phyloP scores from a whole-genome alignment of 2,888 invertebrate species.

The Nymphalis urticae region DNA sequence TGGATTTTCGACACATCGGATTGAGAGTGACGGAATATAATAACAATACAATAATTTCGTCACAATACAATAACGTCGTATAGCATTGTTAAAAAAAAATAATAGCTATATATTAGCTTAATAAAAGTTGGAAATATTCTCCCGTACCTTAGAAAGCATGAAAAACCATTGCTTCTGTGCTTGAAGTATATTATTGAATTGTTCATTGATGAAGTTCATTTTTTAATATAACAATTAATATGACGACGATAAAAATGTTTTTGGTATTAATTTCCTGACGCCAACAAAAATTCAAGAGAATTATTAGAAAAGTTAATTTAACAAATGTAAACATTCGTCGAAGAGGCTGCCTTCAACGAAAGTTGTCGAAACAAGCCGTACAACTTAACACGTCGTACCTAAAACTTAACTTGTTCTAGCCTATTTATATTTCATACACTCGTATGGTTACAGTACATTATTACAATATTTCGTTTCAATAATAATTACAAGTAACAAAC shows the following conservation, averaged over 20 bases:
- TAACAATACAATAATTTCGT: no score
- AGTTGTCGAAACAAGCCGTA: slow-evolving; percentile 9
- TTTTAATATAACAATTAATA: neutral
- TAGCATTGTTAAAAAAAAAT: no score
- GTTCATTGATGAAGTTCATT: neutral
- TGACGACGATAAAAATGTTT: neutral
- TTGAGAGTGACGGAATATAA: no score
- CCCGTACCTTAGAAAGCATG: no score
- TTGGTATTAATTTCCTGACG: neutral
- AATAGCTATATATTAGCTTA: no score
- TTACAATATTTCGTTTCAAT: neutral
- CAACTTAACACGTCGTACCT: neutral
- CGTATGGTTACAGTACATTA: neutral
- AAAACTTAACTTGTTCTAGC: neutral
- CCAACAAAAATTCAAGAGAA: neutral
- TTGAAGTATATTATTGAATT: no score
- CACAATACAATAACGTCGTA: no score
- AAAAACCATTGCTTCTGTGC: no score
- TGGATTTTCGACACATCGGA: no score
- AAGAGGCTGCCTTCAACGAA: neutral
- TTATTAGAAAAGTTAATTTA: neutral
- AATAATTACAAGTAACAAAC: no score
- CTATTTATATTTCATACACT: neutral
- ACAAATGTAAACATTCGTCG: neutral
- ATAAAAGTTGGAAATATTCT: no score